A percentile compares a stretch with the other conserved stretches of the same genome.
Evolutionary conservation across 2,888 invertebrate species (phyloP).

Genomic region (Pristionchus exspectatus): DNA sequence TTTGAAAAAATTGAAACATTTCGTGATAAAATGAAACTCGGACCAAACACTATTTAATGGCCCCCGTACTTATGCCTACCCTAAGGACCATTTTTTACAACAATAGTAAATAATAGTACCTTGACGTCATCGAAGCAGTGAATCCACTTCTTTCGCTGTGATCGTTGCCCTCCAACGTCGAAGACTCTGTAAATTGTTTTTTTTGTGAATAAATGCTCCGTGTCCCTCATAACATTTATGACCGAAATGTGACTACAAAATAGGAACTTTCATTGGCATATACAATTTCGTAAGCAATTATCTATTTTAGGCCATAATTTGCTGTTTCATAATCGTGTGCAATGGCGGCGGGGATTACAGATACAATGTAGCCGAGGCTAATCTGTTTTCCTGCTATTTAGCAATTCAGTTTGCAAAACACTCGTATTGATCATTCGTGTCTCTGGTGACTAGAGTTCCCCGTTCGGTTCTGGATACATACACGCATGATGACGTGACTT

Average conservation of each 20-base stretch:
- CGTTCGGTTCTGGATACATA: background rate
- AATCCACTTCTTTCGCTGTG: slow-evolving; percentile 88
- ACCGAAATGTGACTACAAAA: background rate
- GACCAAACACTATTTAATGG: too few relatives aligned
- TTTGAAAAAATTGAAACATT: too few relatives aligned
- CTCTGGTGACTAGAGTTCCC: background rate
- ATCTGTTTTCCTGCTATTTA: background rate
- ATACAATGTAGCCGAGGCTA: background rate
- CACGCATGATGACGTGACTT: background rate
- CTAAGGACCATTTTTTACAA: too few relatives aligned
- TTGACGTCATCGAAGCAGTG: slow-evolving; percentile 99
- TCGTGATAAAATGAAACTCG: too few relatives aligned
- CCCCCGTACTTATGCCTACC: too few relatives aligned
- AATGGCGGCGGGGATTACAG: background rate
- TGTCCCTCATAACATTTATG: too few relatives aligned
- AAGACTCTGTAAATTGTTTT: slow-evolving; percentile 88
- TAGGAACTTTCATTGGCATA: background rate
- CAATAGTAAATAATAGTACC: too few relatives aligned
- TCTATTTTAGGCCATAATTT: background rate
- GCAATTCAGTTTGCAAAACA: background rate
- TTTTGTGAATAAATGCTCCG: background rate
- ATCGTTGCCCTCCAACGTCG: slow-evolving; percentile 94
- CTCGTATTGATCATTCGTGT: too few relatives aligned
- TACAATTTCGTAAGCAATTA: background rate
- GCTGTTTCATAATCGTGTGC: background rate